These are phyloP conservation scores for Oikopleura vanhoeffeni DNA, from an alignment of 23 tunicate species.

Conservation along the genomic window DNA sequence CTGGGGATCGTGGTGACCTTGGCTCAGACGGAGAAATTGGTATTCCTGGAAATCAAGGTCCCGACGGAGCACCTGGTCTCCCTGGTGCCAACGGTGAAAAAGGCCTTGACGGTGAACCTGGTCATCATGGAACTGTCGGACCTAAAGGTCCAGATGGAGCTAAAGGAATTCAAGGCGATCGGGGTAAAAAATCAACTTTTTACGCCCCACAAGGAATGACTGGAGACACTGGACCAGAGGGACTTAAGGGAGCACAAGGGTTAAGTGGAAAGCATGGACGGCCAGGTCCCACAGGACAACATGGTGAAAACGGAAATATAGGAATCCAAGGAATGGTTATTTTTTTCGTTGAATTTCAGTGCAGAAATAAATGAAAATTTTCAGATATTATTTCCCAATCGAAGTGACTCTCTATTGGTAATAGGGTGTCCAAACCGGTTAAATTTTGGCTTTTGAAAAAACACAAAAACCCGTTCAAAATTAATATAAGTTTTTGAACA, in stretches of 20 bases:
- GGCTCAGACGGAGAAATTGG: slow-evolving; percentile 21
- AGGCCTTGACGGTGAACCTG: slow-evolving; percentile 45
- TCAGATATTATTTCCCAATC: no score
- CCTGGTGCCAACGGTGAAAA: slow-evolving; percentile 27
- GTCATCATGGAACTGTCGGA: slow-evolving; percentile 19
- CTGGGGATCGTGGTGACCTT: slow-evolving; percentile 28
- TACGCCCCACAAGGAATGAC: slow-evolving; percentile 39
- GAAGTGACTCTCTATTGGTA: no score
- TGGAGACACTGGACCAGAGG: slow-evolving; percentile 80
- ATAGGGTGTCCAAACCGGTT: no score
- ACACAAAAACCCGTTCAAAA: no score
- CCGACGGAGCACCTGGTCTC: slow-evolving; percentile 25
- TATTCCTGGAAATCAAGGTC: slow-evolving; percentile 21
- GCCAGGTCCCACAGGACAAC: slow-evolving; percentile 24
- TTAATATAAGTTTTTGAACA: no score
- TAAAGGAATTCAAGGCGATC: slow-evolving; percentile 13
- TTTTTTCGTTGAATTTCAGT: no score
- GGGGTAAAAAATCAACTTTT: no score
- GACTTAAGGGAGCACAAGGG: slow-evolving; percentile 59
- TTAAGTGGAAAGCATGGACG: slow-evolving; percentile 34
- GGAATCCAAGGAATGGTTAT: slow-evolving; percentile 26
- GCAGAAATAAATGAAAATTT: neutral
- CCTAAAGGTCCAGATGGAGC: slow-evolving; percentile 23
- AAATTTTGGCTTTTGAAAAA: no score
- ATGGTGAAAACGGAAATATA: slow-evolving; percentile 18